A percentile compares a stretch with the other conserved stretches of the same genome.
phyloP scores from a whole-genome alignment of 2,797 vertebrate genomes.

The Rhinoraja longicauda region DNA sequence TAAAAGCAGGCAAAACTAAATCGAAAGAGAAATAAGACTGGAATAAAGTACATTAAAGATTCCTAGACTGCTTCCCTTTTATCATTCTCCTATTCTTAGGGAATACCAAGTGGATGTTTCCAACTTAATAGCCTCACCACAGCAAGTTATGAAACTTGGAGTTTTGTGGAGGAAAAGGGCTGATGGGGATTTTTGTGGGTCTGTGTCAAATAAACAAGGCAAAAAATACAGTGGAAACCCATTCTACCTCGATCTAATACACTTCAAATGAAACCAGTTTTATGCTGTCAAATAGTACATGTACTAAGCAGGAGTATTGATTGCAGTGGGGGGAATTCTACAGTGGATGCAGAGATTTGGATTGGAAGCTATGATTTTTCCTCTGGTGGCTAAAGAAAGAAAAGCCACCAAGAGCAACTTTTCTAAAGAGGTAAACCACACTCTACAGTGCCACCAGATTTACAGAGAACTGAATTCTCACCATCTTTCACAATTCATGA shows the following conservation, averaged over 20 bases:
- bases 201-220: neutral
- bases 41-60: constrained; percentile 28
- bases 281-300: neutral
- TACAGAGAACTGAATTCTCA: neutral
- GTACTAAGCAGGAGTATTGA: neutral
- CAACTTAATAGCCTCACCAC: neutral
- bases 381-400: neutral
- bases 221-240: neutral
- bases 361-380: neutral
- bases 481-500: too few relatives aligned
- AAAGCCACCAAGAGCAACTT: neutral
- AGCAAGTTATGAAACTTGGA: neutral
- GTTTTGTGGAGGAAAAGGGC: neutral
- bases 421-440: neutral
- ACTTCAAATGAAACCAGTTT: neutral
- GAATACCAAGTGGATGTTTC: neutral
- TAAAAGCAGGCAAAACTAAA: constrained; percentile 28
- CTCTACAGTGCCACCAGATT: too few relatives aligned
- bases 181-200: neutral
- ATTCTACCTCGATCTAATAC: neutral
- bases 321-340: neutral
- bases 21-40: constrained; percentile 35
- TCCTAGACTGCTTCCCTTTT: constrained; percentile 9
- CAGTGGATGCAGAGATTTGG: neutral
- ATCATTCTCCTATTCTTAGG: neutral